Evolutionary conservation across 2,113 vertebrate species (phyloP).

Genomic region (Anolis sagrei): DNA sequence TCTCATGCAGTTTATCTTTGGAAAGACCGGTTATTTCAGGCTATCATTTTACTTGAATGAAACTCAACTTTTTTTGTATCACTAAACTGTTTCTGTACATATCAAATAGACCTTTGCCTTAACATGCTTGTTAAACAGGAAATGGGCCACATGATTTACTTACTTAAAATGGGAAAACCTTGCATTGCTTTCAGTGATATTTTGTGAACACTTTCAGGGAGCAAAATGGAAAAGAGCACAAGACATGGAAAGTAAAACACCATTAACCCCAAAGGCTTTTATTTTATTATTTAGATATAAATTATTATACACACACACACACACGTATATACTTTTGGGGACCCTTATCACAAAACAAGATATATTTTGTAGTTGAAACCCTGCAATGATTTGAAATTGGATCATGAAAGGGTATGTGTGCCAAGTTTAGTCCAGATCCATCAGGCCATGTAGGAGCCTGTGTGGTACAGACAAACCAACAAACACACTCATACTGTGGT

Average conservation of each 20-base stretch:
- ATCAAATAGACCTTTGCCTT: conserved; percentile 11
- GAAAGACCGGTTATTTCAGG: conserved; percentile 31
- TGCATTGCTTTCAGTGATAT: background rate
- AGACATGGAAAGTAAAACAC: conserved; percentile 31
- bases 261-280: conserved; percentile 7
- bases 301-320: too few species aligned
- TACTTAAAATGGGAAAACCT: conserved; percentile 4
- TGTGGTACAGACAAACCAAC: too few species aligned
- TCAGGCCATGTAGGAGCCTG: too few species aligned
- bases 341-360: too few species aligned
- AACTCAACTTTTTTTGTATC: background rate
- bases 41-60: conserved; percentile 7
- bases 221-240: background rate
- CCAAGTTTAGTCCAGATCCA: too few species aligned
- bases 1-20: conserved; percentile 37
- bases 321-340: too few species aligned
- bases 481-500: too few species aligned
- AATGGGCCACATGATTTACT: background rate
- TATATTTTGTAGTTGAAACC: too few species aligned
- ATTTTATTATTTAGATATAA: too few species aligned
- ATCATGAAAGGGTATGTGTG: too few species aligned
- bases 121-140: background rate
- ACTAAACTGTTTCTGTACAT: background rate
- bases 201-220: background rate
- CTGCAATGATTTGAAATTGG: too few species aligned